phyloP scores from a whole-genome alignment of 2,113 vertebrate species.

The Gymnocephalus cernua region DNA sequence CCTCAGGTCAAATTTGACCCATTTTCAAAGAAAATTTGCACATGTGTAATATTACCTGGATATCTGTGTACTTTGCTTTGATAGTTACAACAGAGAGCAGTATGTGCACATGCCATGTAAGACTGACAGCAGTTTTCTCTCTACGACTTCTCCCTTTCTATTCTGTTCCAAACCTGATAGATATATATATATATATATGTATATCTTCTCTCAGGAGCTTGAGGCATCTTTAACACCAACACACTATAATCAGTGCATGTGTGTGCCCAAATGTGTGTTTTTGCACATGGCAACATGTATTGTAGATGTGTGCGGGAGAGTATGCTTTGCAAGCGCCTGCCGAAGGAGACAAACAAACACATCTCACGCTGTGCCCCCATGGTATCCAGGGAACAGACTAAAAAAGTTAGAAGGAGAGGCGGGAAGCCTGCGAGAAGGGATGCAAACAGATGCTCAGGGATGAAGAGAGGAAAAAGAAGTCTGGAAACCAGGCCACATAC shows the following conservation, averaged over 20 bases:
- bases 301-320: neutral
- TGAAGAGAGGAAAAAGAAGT: constrained; percentile 32
- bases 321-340: neutral
- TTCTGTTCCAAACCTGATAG: constrained; percentile 12
- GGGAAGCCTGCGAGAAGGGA: constrained; percentile 37
- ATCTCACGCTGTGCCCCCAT: constrained; percentile 65
- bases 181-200: constrained; percentile 42
- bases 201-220: neutral
- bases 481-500: constrained; percentile 50
- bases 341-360: constrained; percentile 63
- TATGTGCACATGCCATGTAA: no score
- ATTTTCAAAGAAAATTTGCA: no score
- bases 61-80: neutral
- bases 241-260: neutral
- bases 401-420: constrained; percentile 16
- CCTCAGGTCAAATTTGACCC: no score
- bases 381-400: constrained; percentile 63
- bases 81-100: neutral
- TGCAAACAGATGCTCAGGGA: constrained; percentile 64
- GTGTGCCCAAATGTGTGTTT: neutral
- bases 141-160: neutral
- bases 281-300: neutral
- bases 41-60: neutral
- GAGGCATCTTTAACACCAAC: neutral
- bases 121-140: neutral